phyloP scores from a whole-genome alignment of 2,888 invertebrate genomes.

The Spodoptera littoralis region DNA sequence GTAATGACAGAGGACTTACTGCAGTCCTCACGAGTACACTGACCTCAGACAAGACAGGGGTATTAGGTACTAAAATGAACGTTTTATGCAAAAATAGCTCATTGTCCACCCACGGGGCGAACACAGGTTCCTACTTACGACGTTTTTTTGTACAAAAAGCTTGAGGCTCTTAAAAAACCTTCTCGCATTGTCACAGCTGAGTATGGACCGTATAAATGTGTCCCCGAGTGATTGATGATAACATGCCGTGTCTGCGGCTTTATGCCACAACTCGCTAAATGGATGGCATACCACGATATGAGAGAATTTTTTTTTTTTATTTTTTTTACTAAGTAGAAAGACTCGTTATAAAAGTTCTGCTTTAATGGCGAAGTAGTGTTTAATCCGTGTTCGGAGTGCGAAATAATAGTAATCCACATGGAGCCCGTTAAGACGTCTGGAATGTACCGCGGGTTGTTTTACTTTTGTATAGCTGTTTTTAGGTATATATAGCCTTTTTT shows the following conservation, averaged over 20 bases:
- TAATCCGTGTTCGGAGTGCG: slow-evolving; percentile 55
- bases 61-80: slow-evolving; percentile 18
- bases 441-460: slow-evolving; percentile 31
- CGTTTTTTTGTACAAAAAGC: slow-evolving; percentile 51
- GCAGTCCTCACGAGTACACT: slow-evolving; percentile 24
- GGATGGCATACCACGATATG: slow-evolving; percentile 51
- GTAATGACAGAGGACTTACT: slow-evolving; percentile 1
- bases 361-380: slow-evolving; percentile 52
- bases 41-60: slow-evolving; percentile 26
- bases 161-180: slow-evolving; percentile 53
- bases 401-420: slow-evolving; percentile 48
- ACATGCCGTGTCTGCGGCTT: slow-evolving; percentile 66
- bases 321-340: slow-evolving; percentile 49
- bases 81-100: slow-evolving; percentile 27
- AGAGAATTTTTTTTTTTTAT: slow-evolving; percentile 27
- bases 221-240: slow-evolving; percentile 76
- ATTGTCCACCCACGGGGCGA: slow-evolving; percentile 15
- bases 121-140: slow-evolving; percentile 66
- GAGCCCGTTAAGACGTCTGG: slow-evolving; percentile 30
- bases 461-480: slow-evolving; percentile 17
- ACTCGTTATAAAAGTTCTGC: slow-evolving; percentile 50
- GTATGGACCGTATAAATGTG: slow-evolving; percentile 71
- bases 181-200: slow-evolving; percentile 62
- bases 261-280: slow-evolving; percentile 54
- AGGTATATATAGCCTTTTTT: no score